These are phyloP conservation scores for Danio tinwini DNA, from an alignment of 2,797 vertebrate species.

Conservation along the genomic window DNA sequence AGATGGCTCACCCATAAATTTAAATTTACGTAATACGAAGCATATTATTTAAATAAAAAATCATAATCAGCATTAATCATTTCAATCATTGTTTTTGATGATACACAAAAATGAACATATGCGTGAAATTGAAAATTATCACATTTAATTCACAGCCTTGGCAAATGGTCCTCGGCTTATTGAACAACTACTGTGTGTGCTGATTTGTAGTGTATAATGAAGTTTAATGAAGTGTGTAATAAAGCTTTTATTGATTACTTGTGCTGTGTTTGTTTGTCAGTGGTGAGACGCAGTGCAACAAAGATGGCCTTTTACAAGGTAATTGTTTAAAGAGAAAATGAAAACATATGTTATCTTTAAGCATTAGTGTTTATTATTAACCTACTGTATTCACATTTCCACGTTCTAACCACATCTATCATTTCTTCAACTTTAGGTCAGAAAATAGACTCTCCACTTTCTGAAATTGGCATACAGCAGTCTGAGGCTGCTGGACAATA, in stretches of 20 bases:
- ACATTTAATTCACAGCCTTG: no score
- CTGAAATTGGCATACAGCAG: constrained; percentile 84
- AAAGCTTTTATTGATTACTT: neutral
- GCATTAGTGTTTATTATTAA: neutral
- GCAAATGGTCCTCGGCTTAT: no score
- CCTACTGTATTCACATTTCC: neutral
- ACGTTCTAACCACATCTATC: neutral
- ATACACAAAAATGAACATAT: no score
- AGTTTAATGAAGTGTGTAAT: neutral
- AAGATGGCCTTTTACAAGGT: constrained; percentile 92
- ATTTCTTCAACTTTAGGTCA: constrained; percentile 78
- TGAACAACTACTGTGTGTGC: neutral
- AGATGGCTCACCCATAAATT: no score
- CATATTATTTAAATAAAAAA: no score
- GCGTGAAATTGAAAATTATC: no score
- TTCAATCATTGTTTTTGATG: no score
- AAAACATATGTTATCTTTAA: neutral
- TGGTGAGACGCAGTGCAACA: constrained; percentile 92
- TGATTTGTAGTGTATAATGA: neutral
- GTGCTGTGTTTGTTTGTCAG: constrained; percentile 67
- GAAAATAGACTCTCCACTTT: constrained; percentile 84
- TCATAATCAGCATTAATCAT: no score
- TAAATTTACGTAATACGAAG: no score
- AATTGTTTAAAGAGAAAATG: neutral
- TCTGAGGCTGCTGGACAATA: constrained; percentile 85